phyloP scores from a whole-genome alignment of 2,113 vertebrate species.

The Recurvirostra avosetta region DNA sequence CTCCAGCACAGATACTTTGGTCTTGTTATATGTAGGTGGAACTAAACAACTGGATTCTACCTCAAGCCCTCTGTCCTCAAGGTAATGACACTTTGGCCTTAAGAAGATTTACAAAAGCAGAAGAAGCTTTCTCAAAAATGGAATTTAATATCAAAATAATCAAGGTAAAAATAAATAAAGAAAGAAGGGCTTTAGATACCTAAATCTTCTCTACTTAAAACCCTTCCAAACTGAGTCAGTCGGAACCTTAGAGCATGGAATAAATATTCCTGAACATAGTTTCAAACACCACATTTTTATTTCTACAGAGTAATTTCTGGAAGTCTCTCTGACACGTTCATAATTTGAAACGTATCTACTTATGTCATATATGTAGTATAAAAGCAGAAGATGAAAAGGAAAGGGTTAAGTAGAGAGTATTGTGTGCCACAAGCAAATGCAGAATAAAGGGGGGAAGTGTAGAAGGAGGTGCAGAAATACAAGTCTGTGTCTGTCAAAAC shows the following conservation, averaged over 20 bases:
- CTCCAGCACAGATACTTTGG: neutral
- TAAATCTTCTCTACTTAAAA: neutral
- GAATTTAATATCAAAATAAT: neutral
- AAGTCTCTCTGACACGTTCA: neutral
- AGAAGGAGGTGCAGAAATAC: constrained; percentile 55
- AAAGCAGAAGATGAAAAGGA: neutral
- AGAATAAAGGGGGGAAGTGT: constrained; percentile 41
- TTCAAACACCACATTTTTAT: neutral
- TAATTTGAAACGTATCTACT: neutral
- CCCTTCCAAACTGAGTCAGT: neutral
- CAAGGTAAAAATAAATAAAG: neutral
- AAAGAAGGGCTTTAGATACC: neutral
- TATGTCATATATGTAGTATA: neutral
- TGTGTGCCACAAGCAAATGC: constrained; percentile 24
- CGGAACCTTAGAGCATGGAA: neutral
- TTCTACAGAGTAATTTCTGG: neutral
- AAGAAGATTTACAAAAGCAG: neutral
- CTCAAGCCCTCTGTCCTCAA: neutral
- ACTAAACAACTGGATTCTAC: neutral
- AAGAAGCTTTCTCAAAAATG: neutral
- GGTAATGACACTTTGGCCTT: neutral
- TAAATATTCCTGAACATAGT: neutral
- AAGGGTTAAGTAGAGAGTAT: constrained; percentile 36
- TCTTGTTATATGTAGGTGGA: neutral
- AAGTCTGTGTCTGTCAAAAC: constrained; percentile 63